Percentiles rank a stretch among this genome's conserved stretches.
Evolutionary conservation across 2,113 vertebrate genomes (phyloP).

Genomic region (Cochlearius cochlearius): DNA sequence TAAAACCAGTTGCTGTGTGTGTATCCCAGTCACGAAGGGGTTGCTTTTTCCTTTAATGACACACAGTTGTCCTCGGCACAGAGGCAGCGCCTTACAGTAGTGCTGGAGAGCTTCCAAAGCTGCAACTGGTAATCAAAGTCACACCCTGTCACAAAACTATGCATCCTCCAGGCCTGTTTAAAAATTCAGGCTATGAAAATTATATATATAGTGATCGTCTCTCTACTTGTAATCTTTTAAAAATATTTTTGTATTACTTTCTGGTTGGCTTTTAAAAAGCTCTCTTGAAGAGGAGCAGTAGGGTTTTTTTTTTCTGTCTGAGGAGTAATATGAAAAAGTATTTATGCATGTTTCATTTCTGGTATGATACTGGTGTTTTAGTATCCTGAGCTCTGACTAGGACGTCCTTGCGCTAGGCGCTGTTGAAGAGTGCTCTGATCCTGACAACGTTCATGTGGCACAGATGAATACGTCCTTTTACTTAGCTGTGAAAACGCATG

Average conservation of each 20-base stretch:
- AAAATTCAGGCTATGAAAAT: neutral
- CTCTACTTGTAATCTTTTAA: neutral
- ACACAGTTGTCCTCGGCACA: neutral
- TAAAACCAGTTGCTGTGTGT: neutral
- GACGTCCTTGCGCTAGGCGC: rapidly evolving
- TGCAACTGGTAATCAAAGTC: constrained; percentile 2
- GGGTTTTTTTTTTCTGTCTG: neutral
- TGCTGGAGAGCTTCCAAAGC: constrained; percentile 29
- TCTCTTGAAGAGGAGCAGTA: neutral
- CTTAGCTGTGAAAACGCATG: constrained; percentile 33
- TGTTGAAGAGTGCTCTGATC: neutral
- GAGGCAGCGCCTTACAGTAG: neutral
- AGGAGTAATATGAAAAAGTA: neutral
- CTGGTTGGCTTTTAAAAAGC: neutral
- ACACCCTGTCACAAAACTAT: neutral
- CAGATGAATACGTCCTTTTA: neutral
- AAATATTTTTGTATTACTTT: neutral
- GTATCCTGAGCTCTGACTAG: neutral
- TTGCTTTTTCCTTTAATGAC: neutral
- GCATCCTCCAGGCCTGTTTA: neutral
- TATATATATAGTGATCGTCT: rapidly evolving
- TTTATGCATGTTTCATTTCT: neutral
- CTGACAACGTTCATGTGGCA: neutral
- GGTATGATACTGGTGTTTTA: neutral
- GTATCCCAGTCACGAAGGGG: neutral